These are phyloP conservation scores for Cygnus atratus DNA, from an alignment of 2,113 vertebrate genomes.

Conservation along the genomic window DNA sequence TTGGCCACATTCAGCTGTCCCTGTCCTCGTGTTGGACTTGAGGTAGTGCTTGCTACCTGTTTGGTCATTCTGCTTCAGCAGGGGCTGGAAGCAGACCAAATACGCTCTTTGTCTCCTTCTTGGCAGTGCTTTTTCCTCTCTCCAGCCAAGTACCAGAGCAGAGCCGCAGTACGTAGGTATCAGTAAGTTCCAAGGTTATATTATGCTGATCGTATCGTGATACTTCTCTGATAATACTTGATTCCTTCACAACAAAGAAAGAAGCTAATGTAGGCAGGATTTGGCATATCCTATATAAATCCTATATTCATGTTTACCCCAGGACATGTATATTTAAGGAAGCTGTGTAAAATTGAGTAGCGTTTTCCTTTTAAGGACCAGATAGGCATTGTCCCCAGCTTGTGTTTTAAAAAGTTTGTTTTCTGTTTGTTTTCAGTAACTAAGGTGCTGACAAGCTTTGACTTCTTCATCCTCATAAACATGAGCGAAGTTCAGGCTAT, in stretches of 20 bases:
- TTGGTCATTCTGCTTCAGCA: neutral
- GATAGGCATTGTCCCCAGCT: neutral
- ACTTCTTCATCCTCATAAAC: slow-evolving; percentile 81
- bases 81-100: neutral
- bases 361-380: neutral
- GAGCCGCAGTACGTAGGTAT: neutral
- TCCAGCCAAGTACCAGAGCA: neutral
- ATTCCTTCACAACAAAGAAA: neutral
- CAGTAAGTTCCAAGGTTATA: neutral
- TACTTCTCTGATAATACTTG: neutral
- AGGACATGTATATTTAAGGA: neutral
- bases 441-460: slow-evolving; percentile 81
- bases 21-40: neutral
- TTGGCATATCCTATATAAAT: neutral
- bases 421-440: slow-evolving; percentile 66
- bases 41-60: neutral
- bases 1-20: neutral
- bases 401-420: slow-evolving; percentile 39
- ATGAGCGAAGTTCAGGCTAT: slow-evolving; percentile 99
- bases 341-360: neutral
- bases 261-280: neutral
- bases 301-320: neutral
- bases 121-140: neutral
- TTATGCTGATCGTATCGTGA: neutral
- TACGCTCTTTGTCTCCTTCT: neutral